Conservation (phyloP, 2,113 vertebrate species). For the Aegotheles bennettii region DNA sequence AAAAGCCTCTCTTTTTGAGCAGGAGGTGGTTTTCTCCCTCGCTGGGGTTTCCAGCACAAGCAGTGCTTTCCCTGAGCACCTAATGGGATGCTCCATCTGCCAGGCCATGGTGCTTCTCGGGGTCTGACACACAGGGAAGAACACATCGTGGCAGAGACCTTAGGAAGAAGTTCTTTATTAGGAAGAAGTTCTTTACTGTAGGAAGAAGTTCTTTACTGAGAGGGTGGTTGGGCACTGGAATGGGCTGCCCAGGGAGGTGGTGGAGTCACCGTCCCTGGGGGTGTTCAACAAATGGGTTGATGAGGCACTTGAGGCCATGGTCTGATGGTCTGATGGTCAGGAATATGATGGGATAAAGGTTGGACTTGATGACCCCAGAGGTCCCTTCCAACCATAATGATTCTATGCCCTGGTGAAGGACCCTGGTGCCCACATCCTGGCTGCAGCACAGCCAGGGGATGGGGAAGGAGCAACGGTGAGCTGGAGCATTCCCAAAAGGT, state of each 20-base stretch:
- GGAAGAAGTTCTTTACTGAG: too few relatives aligned
- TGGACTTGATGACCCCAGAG: too few relatives aligned
- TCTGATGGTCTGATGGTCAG: too few relatives aligned
- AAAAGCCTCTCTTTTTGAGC: not conserved
- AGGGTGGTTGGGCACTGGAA: too few relatives aligned
- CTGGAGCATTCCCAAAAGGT: not conserved
- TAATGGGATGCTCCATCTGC: not conserved
- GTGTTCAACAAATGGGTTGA: too few relatives aligned
- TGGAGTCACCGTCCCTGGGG: too few relatives aligned
- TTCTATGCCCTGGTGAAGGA: accelerated
- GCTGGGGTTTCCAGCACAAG: not conserved
- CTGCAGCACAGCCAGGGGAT: not conserved
- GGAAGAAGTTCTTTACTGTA: too few relatives aligned
- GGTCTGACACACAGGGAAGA: not conserved
- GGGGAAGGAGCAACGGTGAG: not conserved
- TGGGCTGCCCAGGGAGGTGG: too few relatives aligned
- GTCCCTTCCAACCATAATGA: too few relatives aligned
- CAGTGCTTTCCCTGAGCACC: not conserved
- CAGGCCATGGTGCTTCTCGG: not conserved
- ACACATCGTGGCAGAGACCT: not conserved
- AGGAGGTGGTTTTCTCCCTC: not conserved
- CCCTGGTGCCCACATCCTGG: accelerated
- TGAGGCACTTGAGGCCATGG: too few relatives aligned
- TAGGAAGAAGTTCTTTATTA: too few relatives aligned
- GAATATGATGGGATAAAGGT: too few relatives aligned